A percentile compares a stretch with the other conserved stretches of the same genome.
phyloP scores from a whole-genome alignment of 2,888 invertebrate genomes.

The Campoplex capitator region DNA sequence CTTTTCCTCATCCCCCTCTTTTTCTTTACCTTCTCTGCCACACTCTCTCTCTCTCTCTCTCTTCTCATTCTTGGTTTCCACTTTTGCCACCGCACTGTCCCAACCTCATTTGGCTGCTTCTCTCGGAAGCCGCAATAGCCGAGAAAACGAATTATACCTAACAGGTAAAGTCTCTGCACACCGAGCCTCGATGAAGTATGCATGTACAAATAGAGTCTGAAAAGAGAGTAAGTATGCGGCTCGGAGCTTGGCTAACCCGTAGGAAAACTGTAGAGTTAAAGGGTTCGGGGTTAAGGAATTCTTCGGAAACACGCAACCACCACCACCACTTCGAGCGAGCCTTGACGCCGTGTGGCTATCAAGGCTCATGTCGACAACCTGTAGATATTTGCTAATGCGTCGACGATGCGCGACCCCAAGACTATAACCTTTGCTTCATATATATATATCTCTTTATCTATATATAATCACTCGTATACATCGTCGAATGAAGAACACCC shows the following conservation, averaged over 20 bases:
- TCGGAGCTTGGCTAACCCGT: constrained; percentile 48
- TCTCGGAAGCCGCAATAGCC: constrained; percentile 54
- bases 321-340: constrained; percentile 18
- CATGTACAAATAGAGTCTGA: constrained; percentile 34
- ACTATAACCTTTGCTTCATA: not conserved
- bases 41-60: not conserved
- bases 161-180: constrained; percentile 57
- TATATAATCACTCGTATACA: constrained; percentile 24
- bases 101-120: constrained; percentile 25
- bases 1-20: constrained; percentile 1
- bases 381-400: constrained; percentile 71
- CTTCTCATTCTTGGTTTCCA: not conserved
- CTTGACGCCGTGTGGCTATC: constrained; percentile 41
- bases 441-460: not conserved
- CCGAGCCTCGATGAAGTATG: constrained; percentile 43
- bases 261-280: not conserved
- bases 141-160: constrained; percentile 65
- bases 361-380: constrained; percentile 68
- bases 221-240: constrained; percentile 35
- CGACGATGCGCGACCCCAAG: constrained; percentile 50
- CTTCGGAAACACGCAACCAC: constrained; percentile 49
- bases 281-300: constrained; percentile 25
- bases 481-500: constrained; percentile 47
- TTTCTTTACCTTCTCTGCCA: not conserved
- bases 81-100: not conserved